Evolutionary conservation across 2,888 invertebrate species (phyloP).

Genomic region (Aphodius sticticus): DNA sequence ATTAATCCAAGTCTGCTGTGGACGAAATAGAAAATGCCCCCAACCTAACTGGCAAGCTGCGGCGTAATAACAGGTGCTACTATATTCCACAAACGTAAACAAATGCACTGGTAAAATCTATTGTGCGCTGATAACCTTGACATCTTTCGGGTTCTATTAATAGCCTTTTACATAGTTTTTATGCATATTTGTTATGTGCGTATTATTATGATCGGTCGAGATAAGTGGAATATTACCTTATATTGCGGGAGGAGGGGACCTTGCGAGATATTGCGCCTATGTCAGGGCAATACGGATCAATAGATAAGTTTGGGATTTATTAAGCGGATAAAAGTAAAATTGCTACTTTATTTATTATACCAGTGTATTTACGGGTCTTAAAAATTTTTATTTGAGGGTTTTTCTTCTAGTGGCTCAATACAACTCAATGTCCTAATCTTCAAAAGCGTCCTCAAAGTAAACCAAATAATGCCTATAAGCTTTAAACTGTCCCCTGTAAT

Average conservation of each 20-base stretch:
- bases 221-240: slow-evolving; percentile 1
- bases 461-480: too few relatives aligned
- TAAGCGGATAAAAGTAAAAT: not conserved
- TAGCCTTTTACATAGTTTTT: not conserved
- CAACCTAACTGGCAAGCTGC: not conserved
- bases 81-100: not conserved
- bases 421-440: too few relatives aligned
- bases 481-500: too few relatives aligned
- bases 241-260: not conserved
- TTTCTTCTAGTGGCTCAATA: too few relatives aligned
- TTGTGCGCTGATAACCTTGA: not conserved
- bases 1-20: not conserved
- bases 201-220: not conserved
- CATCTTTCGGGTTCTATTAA: not conserved
- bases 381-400: too few relatives aligned
- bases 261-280: not conserved
- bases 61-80: not conserved
- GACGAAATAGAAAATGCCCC: not conserved
- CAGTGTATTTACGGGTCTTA: too few relatives aligned
- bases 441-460: too few relatives aligned
- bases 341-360: not conserved
- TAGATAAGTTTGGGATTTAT: not conserved
- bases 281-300: not conserved
- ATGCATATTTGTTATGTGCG: not conserved
- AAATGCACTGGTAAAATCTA: not conserved